These are phyloP conservation scores for Sandelia bainsii DNA, from an alignment of 2,797 vertebrate genomes.

Conservation along the genomic window DNA sequence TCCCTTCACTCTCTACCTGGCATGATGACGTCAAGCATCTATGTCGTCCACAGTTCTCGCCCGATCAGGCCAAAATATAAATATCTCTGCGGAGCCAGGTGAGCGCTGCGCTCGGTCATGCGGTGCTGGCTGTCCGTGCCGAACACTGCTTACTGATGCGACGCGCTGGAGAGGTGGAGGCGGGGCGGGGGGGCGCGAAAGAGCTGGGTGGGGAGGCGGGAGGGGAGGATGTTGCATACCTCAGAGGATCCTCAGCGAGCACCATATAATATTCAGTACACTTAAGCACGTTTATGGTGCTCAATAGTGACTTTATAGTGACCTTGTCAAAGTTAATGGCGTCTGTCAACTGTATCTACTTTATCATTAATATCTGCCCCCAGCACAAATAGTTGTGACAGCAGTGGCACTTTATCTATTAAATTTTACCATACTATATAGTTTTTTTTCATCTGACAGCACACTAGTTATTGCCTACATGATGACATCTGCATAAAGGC, in stretches of 20 bases:
- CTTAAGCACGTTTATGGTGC: slow-evolving; percentile 2
- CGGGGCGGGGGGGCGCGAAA: slow-evolving; percentile 43
- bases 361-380: slow-evolving; percentile 1
- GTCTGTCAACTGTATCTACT: background rate
- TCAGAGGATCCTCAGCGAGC: slow-evolving; percentile 51
- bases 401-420: background rate
- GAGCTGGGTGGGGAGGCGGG: slow-evolving; percentile 23
- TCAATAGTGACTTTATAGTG: slow-evolving; percentile 31
- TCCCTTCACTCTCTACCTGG: slow-evolving; percentile 69
- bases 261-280: slow-evolving; percentile 47
- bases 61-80: slow-evolving; percentile 1
- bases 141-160: slow-evolving; percentile 66
- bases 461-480: too few species aligned
- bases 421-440: background rate
- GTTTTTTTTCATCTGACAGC: slow-evolving; percentile 1
- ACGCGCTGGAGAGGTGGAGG: slow-evolving; percentile 71
- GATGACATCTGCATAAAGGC: background rate
- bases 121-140: slow-evolving; percentile 57
- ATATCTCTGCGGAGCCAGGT: slow-evolving; percentile 70
- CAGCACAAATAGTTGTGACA: slow-evolving; percentile 1
- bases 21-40: slow-evolving; percentile 68
- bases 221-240: slow-evolving; percentile 48
- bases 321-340: slow-evolving; percentile 41
- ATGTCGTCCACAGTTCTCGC: slow-evolving; percentile 37
- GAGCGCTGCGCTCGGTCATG: slow-evolving; percentile 51